phyloP scores from a whole-genome alignment of 2,888 invertebrate genomes.

The Eupsilia transversa region DNA sequence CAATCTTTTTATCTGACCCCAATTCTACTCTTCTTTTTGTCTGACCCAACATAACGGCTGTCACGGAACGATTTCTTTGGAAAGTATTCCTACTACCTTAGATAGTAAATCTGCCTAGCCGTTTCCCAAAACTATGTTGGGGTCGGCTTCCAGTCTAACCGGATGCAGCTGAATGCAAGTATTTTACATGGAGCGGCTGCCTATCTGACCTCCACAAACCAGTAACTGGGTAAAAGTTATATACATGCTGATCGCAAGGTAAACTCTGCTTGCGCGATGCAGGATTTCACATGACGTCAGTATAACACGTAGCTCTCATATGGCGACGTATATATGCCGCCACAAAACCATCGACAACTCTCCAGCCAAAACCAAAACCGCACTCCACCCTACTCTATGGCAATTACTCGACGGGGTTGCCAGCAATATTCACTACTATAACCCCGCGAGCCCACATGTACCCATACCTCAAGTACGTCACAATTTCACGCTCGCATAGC shows the following conservation, averaged over 20 bases:
- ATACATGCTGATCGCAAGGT: too few relatives aligned
- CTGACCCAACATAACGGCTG: not conserved
- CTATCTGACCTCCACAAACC: too few relatives aligned
- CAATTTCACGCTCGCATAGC: conserved; percentile 65
- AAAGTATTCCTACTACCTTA: not conserved
- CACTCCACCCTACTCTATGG: conserved; percentile 31
- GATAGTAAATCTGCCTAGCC: not conserved
- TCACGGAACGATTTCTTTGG: not conserved
- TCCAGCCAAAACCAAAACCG: conserved; percentile 28
- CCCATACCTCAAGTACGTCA: conserved; percentile 52
- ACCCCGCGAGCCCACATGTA: conserved; percentile 44
- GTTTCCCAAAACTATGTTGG: too few relatives aligned
- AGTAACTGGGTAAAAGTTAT: too few relatives aligned
- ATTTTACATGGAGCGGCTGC: too few relatives aligned
- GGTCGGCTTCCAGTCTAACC: too few relatives aligned
- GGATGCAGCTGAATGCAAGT: too few relatives aligned
- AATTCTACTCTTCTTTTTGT: too few relatives aligned
- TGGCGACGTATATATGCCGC: too few relatives aligned
- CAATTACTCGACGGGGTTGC: conserved; percentile 65
- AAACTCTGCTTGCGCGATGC: too few relatives aligned
- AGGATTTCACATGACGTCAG: too few relatives aligned
- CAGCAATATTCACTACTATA: conserved; percentile 52
- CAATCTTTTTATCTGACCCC: not conserved
- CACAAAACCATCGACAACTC: conserved; percentile 45
- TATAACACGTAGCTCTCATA: too few relatives aligned